Evolutionary conservation across 2,888 invertebrate genomes (phyloP).

Genomic region (Ariolimax columbianus): DNA sequence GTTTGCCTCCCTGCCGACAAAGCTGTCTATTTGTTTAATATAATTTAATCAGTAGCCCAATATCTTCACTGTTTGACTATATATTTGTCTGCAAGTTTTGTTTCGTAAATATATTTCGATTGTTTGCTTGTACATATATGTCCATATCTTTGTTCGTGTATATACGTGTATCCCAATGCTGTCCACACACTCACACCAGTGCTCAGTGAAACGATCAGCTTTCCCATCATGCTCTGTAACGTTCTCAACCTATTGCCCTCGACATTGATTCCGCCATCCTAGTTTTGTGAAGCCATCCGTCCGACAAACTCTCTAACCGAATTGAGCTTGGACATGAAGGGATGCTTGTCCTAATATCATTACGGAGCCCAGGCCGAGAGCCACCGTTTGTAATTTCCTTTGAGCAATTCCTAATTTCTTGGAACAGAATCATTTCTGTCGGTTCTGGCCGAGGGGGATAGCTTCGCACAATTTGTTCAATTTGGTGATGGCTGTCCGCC

Average conservation of each 20-base stretch:
- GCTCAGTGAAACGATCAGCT: background rate
- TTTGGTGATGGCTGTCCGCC: background rate
- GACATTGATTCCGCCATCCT: background rate
- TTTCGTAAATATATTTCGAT: too few species aligned
- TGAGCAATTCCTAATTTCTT: slow-evolving; percentile 34
- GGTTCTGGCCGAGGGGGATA: background rate
- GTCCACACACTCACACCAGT: background rate
- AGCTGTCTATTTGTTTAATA: too few species aligned
- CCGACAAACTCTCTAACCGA: slow-evolving; percentile 5
- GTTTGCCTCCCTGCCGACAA: too few species aligned
- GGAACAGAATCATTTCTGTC: slow-evolving; percentile 21
- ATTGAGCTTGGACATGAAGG: slow-evolving; percentile 8
- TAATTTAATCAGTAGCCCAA: too few species aligned
- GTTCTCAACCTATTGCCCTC: background rate
- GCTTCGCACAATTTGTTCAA: slow-evolving; percentile 24
- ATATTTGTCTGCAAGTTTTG: too few species aligned
- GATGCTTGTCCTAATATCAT: background rate
- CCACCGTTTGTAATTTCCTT: slow-evolving; percentile 13
- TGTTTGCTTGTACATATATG: too few species aligned
- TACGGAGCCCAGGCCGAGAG: background rate
- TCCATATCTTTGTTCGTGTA: too few species aligned
- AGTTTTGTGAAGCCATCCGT: background rate
- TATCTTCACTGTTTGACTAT: too few species aligned
- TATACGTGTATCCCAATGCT: too few species aligned
- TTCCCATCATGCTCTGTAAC: background rate